Evolutionary conservation across 2,113 vertebrate species (phyloP), one percentile per base, ranked within the genome.

Genomic region (Bolborhynchus lineola): DNA sequence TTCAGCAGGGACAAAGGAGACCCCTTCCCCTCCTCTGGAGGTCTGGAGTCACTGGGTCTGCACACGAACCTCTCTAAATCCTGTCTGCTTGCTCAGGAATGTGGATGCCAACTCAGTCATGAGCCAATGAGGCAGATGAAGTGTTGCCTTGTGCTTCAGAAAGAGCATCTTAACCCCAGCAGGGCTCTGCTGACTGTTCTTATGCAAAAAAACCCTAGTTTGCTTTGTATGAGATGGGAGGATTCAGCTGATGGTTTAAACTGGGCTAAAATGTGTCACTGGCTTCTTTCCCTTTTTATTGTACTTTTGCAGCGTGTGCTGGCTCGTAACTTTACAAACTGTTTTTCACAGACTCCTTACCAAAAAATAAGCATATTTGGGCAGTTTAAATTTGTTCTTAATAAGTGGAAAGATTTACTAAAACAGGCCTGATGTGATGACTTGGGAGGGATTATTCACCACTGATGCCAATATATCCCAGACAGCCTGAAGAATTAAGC

Each of bases 321-420:
- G 95, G 95, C 95, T 86, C 44, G 47, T 76, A 93, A 93, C 83
- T 88, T 90, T 88, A 68, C 0, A 2, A 84, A 84, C 65, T 86
- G 35, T 50, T 96, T 95, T 96, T 82, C 93, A 93, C 92, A 41
- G 86, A 75, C 86, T 93, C 72, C 82, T 95, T 86, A 55, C 60
- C 60, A 86, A 86, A 91, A 57, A 82, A 86, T 41, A 86, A 96
- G 72, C 33, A 16, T 49, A 79, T 92, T 94, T 92, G 67, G 65
- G 68, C 3, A 0, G 62, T 79, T 91, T 72, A 57, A 84, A 91
- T 95, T 95, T 88, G 44, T 52, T 70, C 64, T 70, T 96, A 96
- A 63, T 90, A 97, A 96, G 71, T 95, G 95, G 95, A 97, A 96
- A 94, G 92, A 94, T 92, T 96, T 94, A 96, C 88, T 96, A 75